A percentile compares a stretch with the other conserved stretches of the same genome.
Conservation (phyloP, 1,140 invertebrate species). For the Diabrotica virgifera region DNA sequence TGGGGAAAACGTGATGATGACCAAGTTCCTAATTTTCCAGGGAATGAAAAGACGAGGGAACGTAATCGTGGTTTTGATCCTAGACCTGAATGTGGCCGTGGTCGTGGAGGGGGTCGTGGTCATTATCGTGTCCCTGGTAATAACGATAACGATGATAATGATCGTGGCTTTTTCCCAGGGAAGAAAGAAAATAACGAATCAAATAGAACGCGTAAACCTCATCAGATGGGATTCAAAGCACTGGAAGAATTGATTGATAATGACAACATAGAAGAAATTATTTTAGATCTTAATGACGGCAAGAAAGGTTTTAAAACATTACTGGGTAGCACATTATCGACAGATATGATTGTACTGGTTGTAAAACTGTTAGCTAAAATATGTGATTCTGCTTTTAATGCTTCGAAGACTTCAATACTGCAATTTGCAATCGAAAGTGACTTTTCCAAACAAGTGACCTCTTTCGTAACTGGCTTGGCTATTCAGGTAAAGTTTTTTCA, state of each 20-base stretch:
- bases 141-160: no score
- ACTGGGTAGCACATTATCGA: constrained; percentile 21
- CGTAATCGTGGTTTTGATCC: no score
- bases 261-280: constrained; percentile 24
- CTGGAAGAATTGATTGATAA: constrained; percentile 20
- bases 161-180: no score
- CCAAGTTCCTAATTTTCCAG: no score
- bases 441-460: constrained; percentile 22
- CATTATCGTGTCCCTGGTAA: no score
- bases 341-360: constrained; percentile 27
- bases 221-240: constrained; percentile 17
- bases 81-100: no score
- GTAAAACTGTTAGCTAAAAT: constrained; percentile 26
- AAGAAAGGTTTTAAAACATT: constrained; percentile 22
- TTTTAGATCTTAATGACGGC: constrained; percentile 26
- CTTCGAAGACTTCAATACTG: constrained; percentile 20
- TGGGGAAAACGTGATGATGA: no score
- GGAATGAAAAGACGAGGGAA: no score
- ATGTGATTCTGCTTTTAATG: constrained; percentile 18
- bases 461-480: constrained; percentile 24
- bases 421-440: constrained; percentile 19
- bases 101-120: no score
- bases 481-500: constrained; percentile 28
- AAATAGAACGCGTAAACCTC: no score
- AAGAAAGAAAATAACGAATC: neutral